Conservation (phyloP, 2,888 invertebrate genomes). For the Lacanobia wlatinum region DNA sequence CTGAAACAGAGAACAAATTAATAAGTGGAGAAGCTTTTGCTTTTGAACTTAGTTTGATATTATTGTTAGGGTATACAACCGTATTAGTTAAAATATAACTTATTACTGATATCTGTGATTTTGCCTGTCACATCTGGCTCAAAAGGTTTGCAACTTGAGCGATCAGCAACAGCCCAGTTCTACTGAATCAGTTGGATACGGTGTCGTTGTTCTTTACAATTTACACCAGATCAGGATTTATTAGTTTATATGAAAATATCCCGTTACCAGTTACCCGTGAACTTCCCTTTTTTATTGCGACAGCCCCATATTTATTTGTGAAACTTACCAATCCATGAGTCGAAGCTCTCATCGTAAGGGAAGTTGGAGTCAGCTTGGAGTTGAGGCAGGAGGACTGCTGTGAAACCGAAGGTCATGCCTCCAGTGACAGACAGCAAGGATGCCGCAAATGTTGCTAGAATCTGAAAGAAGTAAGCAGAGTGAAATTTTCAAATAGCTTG, state of each 20-base stretch:
- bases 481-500: too few species aligned
- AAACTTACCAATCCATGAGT: slow-evolving; percentile 78
- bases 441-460: slow-evolving; percentile 69
- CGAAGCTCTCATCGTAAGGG: slow-evolving; percentile 69
- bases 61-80: too few species aligned
- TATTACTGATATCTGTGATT: not conserved
- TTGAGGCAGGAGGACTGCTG: slow-evolving; percentile 75
- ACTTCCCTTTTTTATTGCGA: not conserved
- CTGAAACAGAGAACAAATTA: slow-evolving; percentile 32
- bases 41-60: too few species aligned
- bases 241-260: not conserved
- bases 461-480: slow-evolving; percentile 62
- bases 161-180: too few species aligned
- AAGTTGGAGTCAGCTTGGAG: slow-evolving; percentile 69
- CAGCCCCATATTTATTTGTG: not conserved
- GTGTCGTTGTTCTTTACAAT: not conserved
- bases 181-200: not conserved
- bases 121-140: not conserved
- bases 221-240: not conserved
- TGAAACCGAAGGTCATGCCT: slow-evolving; percentile 73
- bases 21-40: not conserved
- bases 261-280: too few species aligned
- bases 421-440: slow-evolving; percentile 70
- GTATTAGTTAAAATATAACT: not conserved
- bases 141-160: too few species aligned